Conservation (phyloP, 2,888 invertebrate genomes). For the Nycteola revayana region DNA sequence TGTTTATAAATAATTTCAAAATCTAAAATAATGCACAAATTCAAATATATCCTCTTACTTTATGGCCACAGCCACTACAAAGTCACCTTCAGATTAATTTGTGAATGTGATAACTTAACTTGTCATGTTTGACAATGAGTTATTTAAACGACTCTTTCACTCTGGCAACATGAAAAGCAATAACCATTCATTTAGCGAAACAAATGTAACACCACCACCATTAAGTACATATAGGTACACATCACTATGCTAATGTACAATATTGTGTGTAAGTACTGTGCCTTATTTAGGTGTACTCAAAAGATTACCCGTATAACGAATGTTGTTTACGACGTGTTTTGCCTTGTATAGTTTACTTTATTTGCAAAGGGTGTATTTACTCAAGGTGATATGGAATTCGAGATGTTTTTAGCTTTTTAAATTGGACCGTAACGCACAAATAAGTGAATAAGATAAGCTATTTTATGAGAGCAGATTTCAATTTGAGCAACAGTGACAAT, state of each 20-base stretch:
- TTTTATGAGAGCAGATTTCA: too few species aligned
- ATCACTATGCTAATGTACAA: conserved; percentile 23
- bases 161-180: conserved; percentile 29
- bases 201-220: conserved; percentile 39
- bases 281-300: conserved; percentile 11
- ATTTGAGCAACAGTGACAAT: too few species aligned
- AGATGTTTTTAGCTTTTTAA: too few species aligned
- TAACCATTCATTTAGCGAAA: conserved; percentile 41
- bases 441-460: too few species aligned
- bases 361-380: neutral
- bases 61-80: too few species aligned
- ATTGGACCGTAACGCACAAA: too few species aligned
- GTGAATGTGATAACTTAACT: conserved; percentile 10
- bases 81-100: conserved; percentile 13
- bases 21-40: neutral
- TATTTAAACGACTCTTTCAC: conserved; percentile 26
- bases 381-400: too few species aligned
- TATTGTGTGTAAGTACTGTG: conserved; percentile 18
- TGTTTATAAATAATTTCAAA: conserved; percentile 2
- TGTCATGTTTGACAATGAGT: conserved; percentile 24
- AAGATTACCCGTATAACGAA: conserved; percentile 26
- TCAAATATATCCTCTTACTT: too few species aligned
- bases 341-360: too few species aligned
- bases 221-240: conserved; percentile 15
- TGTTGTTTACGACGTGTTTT: conserved; percentile 13